Base-by-base conservation (phyloP, 1,140 invertebrate genomes). In the Mycetomoellerius zeteki region DNA sequence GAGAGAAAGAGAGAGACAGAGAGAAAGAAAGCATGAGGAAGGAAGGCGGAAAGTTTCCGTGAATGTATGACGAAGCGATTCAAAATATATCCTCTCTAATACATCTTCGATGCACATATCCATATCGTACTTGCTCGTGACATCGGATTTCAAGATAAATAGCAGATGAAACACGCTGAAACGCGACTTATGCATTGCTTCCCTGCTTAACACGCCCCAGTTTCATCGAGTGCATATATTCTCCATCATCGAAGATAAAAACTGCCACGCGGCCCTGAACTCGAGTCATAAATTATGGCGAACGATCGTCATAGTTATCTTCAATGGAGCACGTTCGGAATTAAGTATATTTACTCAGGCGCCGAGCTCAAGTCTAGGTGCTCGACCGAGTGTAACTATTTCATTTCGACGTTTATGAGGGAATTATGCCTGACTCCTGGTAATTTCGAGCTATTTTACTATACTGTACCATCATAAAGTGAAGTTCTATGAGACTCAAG, bases 391-490 rank as follows among this genome's bases (percentile, higher is more conserved):
- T 69, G 58, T 85, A 90, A 87, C 80, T 84, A 89, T 89, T 89
- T 89, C 76, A 86, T 90, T 91, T 75, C 24, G 88, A 91, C 78
- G 65, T 90, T 88, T 88, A 86, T 76, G 82, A 91, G 86, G 56
- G 43, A 91, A 90, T 91, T 91, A 88, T 77, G 85, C 62, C 10
- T 56, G 89, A 80, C 86, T 90, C 50, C 76, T 37, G 64, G 72
- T 86, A 84, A 90, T 90, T 75, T 65, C 56, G 69, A 27, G 50
- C 84, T 60, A 87, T 90, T 89, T 87, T 88, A 89, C 80, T 69
- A 21, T 71, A 19, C 64, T 54, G 30, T n/a, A n/a, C n/a, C n/a
- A n/a, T 50, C 81, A 58, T 90, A 90, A 90, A 88, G 12, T 27
- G 58, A 50, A 64, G 33, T 65, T 52, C 33, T 65, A 76, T 43